Evolutionary conservation across 2,797 vertebrate genomes (phyloP).

Genomic region (Synanceia verrucosa): DNA sequence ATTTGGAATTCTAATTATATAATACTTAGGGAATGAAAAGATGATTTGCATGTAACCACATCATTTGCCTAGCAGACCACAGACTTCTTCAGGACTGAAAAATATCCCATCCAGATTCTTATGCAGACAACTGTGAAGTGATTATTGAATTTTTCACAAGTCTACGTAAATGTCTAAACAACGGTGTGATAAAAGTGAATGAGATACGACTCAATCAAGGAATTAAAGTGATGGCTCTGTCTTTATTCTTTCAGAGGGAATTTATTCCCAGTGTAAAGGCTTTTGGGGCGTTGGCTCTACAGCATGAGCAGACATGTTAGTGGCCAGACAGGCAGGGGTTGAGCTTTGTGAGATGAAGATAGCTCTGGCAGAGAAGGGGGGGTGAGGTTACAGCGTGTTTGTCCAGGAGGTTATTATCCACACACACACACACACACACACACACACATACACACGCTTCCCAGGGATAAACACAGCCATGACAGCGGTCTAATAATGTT

Average conservation of each 20-base stretch:
- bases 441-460: conserved; percentile 45
- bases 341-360: conserved; percentile 70
- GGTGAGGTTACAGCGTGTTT: conserved; percentile 76
- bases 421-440: conserved; percentile 40
- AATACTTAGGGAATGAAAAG: conserved; percentile 33
- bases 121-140: conserved; percentile 59
- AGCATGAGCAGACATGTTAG: conserved; percentile 55
- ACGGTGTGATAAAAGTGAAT: conserved; percentile 67
- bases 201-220: conserved; percentile 77
- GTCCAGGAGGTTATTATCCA: conserved; percentile 82
- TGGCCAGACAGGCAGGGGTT: conserved; percentile 47
- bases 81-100: conserved; percentile 16
- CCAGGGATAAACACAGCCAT: conserved; percentile 69
- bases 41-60: conserved; percentile 51
- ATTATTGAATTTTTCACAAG: conserved; percentile 70
- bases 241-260: conserved; percentile 63
- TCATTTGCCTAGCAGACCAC: conserved; percentile 22
- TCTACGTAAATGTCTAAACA: conserved; percentile 75
- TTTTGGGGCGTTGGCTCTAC: conserved; percentile 31
- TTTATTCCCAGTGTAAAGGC: conserved; percentile 38
- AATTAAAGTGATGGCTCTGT: conserved; percentile 58
- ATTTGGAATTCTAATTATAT: conserved; percentile 53
- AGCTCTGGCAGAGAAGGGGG: conserved; percentile 41
- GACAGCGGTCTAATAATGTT: conserved; percentile 83
- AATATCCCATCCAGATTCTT: conserved; percentile 35